Evolutionary conservation across 2,113 vertebrate genomes (phyloP).

Genomic region (Empidonax alnorum): DNA sequence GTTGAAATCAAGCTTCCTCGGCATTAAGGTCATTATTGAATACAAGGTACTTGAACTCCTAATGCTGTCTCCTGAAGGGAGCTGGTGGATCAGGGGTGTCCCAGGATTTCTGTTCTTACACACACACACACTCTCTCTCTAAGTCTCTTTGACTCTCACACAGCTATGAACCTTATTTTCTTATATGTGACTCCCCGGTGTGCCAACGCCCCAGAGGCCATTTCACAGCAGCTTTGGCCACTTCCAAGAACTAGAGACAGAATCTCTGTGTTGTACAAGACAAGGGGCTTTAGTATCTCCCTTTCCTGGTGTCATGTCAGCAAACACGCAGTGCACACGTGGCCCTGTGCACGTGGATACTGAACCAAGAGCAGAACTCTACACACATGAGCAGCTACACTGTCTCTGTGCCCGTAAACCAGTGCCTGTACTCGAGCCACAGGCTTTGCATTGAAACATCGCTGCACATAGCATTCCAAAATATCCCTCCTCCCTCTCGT

Average conservation of each 20-base stretch:
- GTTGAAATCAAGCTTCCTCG: background rate
- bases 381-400: fast-evolving
- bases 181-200: fast-evolving
- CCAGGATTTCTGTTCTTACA: fast-evolving
- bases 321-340: fast-evolving
- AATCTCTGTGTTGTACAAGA: background rate
- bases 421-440: background rate
- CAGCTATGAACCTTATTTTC: background rate
- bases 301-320: fast-evolving
- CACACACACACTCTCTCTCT: background rate
- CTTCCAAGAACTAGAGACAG: background rate
- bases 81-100: too few species aligned
- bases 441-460: background rate
- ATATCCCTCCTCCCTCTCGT: background rate
- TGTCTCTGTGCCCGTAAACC: background rate
- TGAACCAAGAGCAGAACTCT: background rate
- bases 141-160: background rate
- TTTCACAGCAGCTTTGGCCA: background rate
- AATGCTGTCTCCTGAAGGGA: background rate
- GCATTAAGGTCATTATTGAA: background rate
- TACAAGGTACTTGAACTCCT: background rate
- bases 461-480: background rate
- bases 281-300: background rate
- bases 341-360: fast-evolving
- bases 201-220: background rate